Evolutionary conservation across 2,113 vertebrate genomes (phyloP).

Genomic region (Calidris pugnax): DNA sequence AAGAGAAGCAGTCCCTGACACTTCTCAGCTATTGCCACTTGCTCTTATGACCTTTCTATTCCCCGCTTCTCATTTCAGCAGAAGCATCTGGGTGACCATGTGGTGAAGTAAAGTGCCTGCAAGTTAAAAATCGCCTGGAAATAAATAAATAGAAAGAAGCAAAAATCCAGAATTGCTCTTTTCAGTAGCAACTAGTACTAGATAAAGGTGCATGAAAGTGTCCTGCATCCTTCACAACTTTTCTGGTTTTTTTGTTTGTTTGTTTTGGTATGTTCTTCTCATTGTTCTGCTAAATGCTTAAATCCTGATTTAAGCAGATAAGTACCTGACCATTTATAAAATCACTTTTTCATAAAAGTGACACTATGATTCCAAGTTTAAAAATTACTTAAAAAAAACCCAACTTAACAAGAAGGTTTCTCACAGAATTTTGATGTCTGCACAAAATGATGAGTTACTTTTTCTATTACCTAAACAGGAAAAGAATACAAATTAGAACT

Average conservation of each 20-base stretch:
- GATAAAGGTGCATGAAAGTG: background rate
- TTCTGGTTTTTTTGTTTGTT: background rate
- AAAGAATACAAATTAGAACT: background rate
- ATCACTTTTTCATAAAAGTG: background rate
- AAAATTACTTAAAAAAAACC: background rate
- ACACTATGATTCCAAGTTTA: background rate
- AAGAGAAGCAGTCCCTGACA: background rate
- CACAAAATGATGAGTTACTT: background rate
- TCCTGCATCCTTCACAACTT: background rate
- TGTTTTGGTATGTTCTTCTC: background rate
- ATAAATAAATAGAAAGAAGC: background rate
- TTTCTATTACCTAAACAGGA: background rate
- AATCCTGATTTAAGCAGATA: background rate
- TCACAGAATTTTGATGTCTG: background rate
- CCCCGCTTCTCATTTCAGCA: accelerated
- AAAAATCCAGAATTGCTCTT: background rate
- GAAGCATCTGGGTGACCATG: background rate
- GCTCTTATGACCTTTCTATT: background rate
- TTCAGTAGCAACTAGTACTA: accelerated
- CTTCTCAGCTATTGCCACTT: background rate
- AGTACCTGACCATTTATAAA: background rate
- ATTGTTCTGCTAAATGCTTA: background rate
- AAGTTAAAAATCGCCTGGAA: background rate
- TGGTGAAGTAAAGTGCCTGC: background rate
- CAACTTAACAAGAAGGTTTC: background rate